These are phyloP conservation scores for Bathybates hornii DNA, from an alignment of 2,113 vertebrate genomes.

Conservation along the genomic window DNA sequence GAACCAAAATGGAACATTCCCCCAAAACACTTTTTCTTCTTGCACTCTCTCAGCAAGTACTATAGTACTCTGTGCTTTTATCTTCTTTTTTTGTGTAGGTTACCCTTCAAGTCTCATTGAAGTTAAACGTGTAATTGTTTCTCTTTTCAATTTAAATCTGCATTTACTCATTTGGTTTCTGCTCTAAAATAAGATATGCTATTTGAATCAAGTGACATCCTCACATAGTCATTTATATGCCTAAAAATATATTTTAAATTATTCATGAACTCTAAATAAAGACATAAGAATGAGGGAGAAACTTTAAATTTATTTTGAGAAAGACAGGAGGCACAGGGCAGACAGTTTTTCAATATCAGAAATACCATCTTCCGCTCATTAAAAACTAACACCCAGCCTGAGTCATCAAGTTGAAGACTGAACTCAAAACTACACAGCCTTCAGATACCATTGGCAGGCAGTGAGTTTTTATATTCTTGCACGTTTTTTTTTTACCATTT, in stretches of 20 bases:
- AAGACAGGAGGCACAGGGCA: neutral
- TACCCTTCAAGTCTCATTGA: neutral
- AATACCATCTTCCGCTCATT: neutral
- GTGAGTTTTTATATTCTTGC: neutral
- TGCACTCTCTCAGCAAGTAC: neutral
- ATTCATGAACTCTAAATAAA: conserved; percentile 8
- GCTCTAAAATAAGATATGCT: neutral
- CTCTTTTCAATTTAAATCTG: neutral
- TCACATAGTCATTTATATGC: neutral
- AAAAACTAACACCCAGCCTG: neutral
- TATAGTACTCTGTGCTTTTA: neutral
- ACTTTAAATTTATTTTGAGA: neutral
- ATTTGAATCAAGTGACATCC: neutral
- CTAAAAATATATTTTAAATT: neutral
- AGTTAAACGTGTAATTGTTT: neutral
- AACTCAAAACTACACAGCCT: neutral
- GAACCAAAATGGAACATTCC: neutral
- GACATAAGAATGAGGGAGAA: neutral
- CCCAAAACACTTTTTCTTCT: neutral
- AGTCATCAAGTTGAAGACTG: neutral
- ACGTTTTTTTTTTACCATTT: neutral
- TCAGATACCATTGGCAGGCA: neutral
- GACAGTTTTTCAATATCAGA: neutral
- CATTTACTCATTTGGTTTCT: neutral
- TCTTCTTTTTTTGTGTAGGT: neutral